Evolutionary conservation across 2,888 invertebrate genomes (phyloP), one percentile per base, ranked within the genome.

Genomic region (Synanthedon vespiformis): DNA sequence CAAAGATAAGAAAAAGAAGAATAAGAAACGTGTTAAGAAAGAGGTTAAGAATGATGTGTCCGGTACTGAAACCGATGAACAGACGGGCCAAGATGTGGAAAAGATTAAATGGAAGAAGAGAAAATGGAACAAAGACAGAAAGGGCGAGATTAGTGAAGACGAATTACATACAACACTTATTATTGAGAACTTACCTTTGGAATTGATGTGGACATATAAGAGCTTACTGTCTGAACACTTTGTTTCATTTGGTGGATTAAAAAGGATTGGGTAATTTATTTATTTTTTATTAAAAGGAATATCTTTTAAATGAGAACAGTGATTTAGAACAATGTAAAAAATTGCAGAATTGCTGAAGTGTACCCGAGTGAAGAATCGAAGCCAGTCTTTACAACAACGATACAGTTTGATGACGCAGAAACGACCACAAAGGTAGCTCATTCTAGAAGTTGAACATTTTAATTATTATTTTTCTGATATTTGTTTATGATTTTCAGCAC

Each of bases 71-170:
- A 58, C 52, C n/a, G 57, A 55, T 48, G 66, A 61, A 22, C 59
- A 50, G 11, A 51, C 51, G 50, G 70, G 65, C 48, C 73, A 72
- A 53, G 69, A 58, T 0, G 71, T 72, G 58, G 77, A 77, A 55
- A 81, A 77, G 54, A 62, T 74, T 0, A 82, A 79, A 64, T 83
- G 84, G 86, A 72, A 67, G 49, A 81, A 74, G 53, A 68, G 78
- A 6, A 82, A 76, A 53, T 85, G 82, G 84, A 83, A 85, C 54
- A 85, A 82, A 55, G 80, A 75, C 40, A 73, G 63, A 50, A 78
- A 77, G 54, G 73, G 67, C 4, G 69, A 67, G 3, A 51, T 60
- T 2, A 63, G 58, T 16, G 63, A 62, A 3, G 62, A 66, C 0
- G 59, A 54, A 13, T 51, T 66, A 2, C 55, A 58, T 2, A 71